phyloP scores from a whole-genome alignment of 2,797 vertebrate genomes.

The Sebastes itinus region DNA sequence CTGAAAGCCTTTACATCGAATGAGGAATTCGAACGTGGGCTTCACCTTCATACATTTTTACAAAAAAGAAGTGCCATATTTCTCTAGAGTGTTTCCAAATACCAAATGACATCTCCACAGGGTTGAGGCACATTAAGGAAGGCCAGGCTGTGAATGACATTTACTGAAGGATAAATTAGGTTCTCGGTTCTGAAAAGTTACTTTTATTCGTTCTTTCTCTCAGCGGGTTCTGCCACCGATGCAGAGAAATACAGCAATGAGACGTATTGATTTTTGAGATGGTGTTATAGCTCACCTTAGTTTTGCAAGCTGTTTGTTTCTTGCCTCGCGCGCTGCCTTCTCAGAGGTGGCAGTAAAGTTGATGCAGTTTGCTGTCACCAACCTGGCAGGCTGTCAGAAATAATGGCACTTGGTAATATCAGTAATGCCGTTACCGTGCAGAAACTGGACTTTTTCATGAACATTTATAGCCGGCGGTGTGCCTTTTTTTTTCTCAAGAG shows the following conservation, averaged over 20 bases:
- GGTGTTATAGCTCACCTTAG: conserved; percentile 50
- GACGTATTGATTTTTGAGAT: conserved; percentile 57
- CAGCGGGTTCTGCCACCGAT: not conserved
- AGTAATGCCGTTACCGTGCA: not conserved
- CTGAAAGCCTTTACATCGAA: not conserved
- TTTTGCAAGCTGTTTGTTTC: conserved; percentile 57
- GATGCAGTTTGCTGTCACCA: conserved; percentile 36
- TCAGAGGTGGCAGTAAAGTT: conserved; percentile 41
- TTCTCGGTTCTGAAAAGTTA: conserved; percentile 29
- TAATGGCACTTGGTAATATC: conserved; percentile 26
- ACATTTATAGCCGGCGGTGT: not conserved
- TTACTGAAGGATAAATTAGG: conserved; percentile 37
- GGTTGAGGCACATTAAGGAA: not conserved
- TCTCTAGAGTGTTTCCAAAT: conserved; percentile 14
- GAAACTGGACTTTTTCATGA: conserved; percentile 16
- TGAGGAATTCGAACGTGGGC: not conserved
- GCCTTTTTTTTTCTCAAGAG: not conserved
- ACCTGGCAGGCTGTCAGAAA: conserved; percentile 40
- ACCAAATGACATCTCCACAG: not conserved
- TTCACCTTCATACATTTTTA: not conserved
- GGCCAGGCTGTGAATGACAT: conserved; percentile 19
- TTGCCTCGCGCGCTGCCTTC: not conserved
- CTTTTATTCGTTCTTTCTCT: conserved; percentile 31
- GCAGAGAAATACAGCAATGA: conserved; percentile 37
- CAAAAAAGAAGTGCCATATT: not conserved